Evolutionary conservation across 2,888 invertebrate genomes (phyloP), one percentile per base, ranked within the genome.

Genomic region (Prostheceraeus crozeri): DNA sequence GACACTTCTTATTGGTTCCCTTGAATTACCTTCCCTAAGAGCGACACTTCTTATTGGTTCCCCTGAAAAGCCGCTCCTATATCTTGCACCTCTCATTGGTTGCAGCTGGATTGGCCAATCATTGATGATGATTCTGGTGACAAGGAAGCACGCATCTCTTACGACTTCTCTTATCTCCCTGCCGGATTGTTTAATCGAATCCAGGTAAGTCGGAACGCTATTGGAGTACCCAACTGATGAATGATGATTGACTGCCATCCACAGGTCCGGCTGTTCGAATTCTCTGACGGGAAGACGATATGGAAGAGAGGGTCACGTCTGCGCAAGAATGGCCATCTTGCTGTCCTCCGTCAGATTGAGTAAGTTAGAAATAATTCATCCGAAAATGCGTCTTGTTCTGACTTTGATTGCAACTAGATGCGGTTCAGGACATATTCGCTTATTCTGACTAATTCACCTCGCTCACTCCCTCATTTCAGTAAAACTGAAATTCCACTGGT

Each of bases 301-400:
- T 76, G 76, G 76, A 74, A 75, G 65, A 71, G 69, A 48, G 76
- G 76, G 2, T 72, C 72, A n/a, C 63, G 71, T 48, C 66, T 76
- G 53, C 68, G 68, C 63, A 75, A 76, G 60, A 75, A 74, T 59
- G 63, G 68, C 36, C 74, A 76, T 62, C 63, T 67, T 11, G 74
- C 73, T 19, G 61, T 75, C 3, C 62, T 75, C 31, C 64, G 68
- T n/a, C 73, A 74, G 58, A 67, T 65, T 19, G 67, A 67, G 70
- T 71, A 63, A 59, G 53, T 11, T 25, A 14, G 19, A 21, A 11
- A 45, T 10, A 53, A n/a, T n/a, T n/a, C n/a, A n/a, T n/a, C n/a
- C n/a, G n/a, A n/a, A n/a, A n/a, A n/a, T n/a, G n/a, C n/a, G n/a
- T n/a, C n/a, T n/a, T n/a, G n/a, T n/a, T n/a, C n/a, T n/a, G n/a